Evolutionary conservation across 2,888 invertebrate genomes (phyloP).

Genomic region (Agonopterix heracliana): DNA sequence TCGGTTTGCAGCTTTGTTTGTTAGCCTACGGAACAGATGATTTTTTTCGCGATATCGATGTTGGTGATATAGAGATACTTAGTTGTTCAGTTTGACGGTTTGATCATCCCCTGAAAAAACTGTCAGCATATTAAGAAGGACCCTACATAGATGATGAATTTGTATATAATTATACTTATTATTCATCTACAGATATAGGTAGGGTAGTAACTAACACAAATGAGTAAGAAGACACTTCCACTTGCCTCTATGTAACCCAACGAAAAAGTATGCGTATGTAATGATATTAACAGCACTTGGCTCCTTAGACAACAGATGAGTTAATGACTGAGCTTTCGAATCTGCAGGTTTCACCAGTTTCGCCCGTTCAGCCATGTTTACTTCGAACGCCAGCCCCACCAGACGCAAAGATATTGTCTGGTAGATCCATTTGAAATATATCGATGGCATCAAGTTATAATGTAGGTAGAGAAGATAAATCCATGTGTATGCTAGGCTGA

Average conservation of each 20-base stretch:
- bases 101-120: too few relatives aligned
- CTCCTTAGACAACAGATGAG: conserved; percentile 29
- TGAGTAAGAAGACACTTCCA: not conserved
- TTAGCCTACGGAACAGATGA: too few relatives aligned
- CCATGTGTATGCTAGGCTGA: conserved; percentile 85
- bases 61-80: too few relatives aligned
- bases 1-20: too few relatives aligned
- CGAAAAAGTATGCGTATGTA: conserved; percentile 87
- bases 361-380: conserved; percentile 47
- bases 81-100: too few relatives aligned
- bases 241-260: conserved; percentile 89
- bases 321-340: conserved; percentile 29
- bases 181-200: too few relatives aligned
- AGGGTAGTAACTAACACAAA: not conserved
- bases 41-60: too few relatives aligned
- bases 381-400: conserved; percentile 89
- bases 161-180: too few relatives aligned
- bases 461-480: conserved; percentile 85
- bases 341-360: conserved; percentile 4
- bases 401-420: conserved; percentile 89
- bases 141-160: too few relatives aligned
- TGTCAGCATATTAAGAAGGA: too few relatives aligned
- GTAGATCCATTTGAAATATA: conserved; percentile 85
- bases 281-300: conserved; percentile 79
- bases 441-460: conserved; percentile 78